Base-by-base conservation (phyloP, 2,888 invertebrate species). In the Eugnorisma glareosa region DNA sequence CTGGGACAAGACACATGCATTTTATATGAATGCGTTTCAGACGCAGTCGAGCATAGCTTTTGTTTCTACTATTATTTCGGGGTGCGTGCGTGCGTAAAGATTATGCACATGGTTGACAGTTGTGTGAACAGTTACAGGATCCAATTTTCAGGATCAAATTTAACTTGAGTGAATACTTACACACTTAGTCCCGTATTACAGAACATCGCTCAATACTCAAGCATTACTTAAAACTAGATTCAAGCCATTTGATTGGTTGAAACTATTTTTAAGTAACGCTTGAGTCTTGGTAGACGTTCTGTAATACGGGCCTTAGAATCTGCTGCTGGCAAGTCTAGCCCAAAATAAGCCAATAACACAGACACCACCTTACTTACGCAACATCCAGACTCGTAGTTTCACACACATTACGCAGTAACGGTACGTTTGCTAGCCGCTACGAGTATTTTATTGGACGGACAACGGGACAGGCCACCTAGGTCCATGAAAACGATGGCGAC, bases 1-100 rank as follows among this genome's bases (percentile, higher is more conserved):
- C 59, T 45, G 78, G 67, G 64, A 66, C 68, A 69, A 59, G 43
- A 69, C 54, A 51, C 78, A 77, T 85, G 77, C 87, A 83, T 85
- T 85, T 83, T 77, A 61, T 59, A 85, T 85, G 78, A 86, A 69
- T 69, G 31, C 66, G 57, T 77, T 66, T 82, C 31, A 59, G 70
- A 79, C 63, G 67, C 72, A 78, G 61, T 66, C 61, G 35, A 54
- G 63, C 69, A 10, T 43, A 21, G 35, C 63, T 21, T 75, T 71
- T 28, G n/a, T 75, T 76, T 75, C 40, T 68, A 71, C 73, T 64
- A 51, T 81, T 31, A 81, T 78, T 84, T 84, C 57, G 31, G 67
- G 2, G n/a, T 63, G 70, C 45, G 45, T 54, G 67, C 67, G 54
- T 67, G 72, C 63, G 63, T 67, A 21, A 67, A 68, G 31, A 11